A percentile compares a stretch with the other conserved stretches of the same genome.
These are phyloP conservation scores for Sylvia atricapilla DNA, from an alignment of 2,113 vertebrate genomes.

Conservation along the genomic window DNA sequence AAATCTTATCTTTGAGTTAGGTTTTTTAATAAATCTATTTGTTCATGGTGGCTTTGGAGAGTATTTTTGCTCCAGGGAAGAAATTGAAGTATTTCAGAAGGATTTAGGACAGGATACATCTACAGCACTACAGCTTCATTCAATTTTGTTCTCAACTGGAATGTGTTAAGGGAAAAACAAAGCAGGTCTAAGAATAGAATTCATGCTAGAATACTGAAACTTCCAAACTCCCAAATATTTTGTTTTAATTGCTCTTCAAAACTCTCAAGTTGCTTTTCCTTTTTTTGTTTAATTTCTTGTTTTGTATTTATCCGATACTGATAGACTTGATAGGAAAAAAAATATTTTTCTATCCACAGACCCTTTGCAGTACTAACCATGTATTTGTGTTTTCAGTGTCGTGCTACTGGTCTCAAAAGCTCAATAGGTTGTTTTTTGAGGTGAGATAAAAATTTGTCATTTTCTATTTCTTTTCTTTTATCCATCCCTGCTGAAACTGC, in stretches of 20 bases:
- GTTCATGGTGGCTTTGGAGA: background rate
- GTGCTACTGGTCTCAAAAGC: background rate
- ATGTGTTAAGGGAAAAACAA: background rate
- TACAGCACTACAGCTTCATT: background rate
- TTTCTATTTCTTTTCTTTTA: background rate
- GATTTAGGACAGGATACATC: background rate
- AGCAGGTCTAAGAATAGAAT: background rate
- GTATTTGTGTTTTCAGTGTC: background rate
- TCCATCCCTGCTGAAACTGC: background rate
- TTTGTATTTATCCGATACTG: background rate
- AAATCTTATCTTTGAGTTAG: background rate
- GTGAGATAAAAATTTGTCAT: background rate
- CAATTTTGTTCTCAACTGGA: background rate
- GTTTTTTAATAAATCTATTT: background rate
- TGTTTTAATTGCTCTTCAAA: background rate
- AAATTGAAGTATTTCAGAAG: background rate
- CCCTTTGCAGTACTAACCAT: background rate
- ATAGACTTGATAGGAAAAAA: background rate
- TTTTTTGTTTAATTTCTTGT: background rate
- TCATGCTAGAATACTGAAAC: background rate
- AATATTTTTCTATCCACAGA: background rate
- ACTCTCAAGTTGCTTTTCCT: background rate
- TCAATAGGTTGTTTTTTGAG: background rate
- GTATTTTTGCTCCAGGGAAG: background rate
- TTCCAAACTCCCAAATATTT: background rate